These are phyloP conservation scores for Pristionchus exspectatus DNA, from an alignment of 2,888 invertebrate species.

Conservation along the genomic window DNA sequence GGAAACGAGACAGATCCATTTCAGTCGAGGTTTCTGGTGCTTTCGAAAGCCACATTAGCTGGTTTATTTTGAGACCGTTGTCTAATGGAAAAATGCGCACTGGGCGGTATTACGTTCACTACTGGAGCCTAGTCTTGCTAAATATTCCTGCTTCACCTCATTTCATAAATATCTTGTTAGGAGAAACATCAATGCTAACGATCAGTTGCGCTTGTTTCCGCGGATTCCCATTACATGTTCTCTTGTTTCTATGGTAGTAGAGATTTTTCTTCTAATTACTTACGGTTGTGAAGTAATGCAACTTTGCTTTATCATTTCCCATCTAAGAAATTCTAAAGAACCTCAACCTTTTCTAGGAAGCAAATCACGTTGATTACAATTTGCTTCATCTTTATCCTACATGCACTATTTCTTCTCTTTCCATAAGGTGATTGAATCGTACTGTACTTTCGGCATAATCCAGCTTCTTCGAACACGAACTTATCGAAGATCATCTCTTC, in stretches of 20 bases:
- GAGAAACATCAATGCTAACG: background rate
- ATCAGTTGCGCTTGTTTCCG: background rate
- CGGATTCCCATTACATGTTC: background rate
- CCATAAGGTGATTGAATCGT: background rate
- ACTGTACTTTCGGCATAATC: too few species aligned
- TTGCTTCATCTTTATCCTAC: too few species aligned
- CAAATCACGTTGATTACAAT: too few species aligned
- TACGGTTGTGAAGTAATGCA: background rate
- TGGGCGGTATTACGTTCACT: too few species aligned
- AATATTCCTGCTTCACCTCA: too few species aligned
- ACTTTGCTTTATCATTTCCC: too few species aligned
- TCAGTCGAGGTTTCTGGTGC: background rate
- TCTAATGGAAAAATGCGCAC: too few species aligned
- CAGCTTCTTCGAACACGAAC: too few species aligned
- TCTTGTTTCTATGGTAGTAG: background rate
- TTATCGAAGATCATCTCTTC: too few species aligned
- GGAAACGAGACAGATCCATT: background rate
- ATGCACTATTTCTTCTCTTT: background rate
- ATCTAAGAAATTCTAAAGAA: too few species aligned
- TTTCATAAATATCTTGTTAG: background rate
- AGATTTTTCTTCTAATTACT: background rate
- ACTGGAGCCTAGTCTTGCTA: too few species aligned
- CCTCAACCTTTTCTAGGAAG: too few species aligned
- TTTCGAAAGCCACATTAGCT: background rate
- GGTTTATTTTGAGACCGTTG: background rate